Evolutionary conservation across 2,113 vertebrate genomes (phyloP).

Genomic region (Aepyceros melampus): DNA sequence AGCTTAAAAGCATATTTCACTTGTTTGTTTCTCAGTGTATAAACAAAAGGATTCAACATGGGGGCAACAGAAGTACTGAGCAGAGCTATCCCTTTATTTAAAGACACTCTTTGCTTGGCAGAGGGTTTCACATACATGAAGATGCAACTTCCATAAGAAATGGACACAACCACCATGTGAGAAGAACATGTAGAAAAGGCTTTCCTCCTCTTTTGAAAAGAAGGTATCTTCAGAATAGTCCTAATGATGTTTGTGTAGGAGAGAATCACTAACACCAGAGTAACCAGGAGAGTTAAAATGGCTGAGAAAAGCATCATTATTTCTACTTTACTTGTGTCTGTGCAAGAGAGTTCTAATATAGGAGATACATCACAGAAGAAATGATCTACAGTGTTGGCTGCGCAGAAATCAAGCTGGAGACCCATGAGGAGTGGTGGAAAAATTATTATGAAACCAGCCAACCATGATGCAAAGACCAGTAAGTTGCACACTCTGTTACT

Average conservation of each 20-base stretch:
- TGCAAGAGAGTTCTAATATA: constrained; percentile 57
- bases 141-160: constrained; percentile 67
- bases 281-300: constrained; percentile 53
- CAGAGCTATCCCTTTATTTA: constrained; percentile 60
- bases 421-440: constrained; percentile 35
- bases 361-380: constrained; percentile 59
- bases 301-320: constrained; percentile 50
- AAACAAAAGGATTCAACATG: constrained; percentile 67
- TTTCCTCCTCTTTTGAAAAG: constrained; percentile 59
- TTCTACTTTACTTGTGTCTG: constrained; percentile 45
- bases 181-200: constrained; percentile 67
- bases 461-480: constrained; percentile 55
- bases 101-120: constrained; percentile 38
- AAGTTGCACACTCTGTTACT: constrained; percentile 32
- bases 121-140: constrained; percentile 67
- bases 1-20: constrained; percentile 54
- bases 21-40: constrained; percentile 62
- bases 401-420: constrained; percentile 60
- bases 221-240: constrained; percentile 61
- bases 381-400: constrained; percentile 45
- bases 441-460: constrained; percentile 57
- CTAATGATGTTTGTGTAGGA: constrained; percentile 65
- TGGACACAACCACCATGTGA: constrained; percentile 56
- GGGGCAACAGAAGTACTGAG: constrained; percentile 57
- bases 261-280: constrained; percentile 47